A percentile compares a stretch with the other conserved stretches of the same genome.
Evolutionary conservation across 2,888 invertebrate species (phyloP).

Genomic region (Elgonia sp.): DNA sequence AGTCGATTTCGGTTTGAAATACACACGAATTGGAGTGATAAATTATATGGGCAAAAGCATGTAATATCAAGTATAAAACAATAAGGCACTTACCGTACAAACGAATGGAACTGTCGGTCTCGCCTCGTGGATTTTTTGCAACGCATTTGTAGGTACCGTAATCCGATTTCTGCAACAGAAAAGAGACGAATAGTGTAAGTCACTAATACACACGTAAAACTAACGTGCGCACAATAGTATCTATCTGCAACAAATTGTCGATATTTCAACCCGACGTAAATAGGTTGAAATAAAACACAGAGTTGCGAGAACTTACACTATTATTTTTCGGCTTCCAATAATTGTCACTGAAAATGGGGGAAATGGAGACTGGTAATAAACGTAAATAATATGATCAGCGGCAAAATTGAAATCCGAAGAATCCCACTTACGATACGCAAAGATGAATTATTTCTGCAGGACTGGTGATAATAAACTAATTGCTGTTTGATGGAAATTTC

Average conservation of each 20-base stretch:
- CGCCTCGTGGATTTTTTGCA: constrained; percentile 96
- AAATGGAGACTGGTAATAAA: constrained; percentile 56
- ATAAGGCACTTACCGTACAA: constrained; percentile 93
- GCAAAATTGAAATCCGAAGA: constrained; percentile 59
- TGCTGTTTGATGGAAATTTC: constrained; percentile 47
- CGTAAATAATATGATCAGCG: constrained; percentile 71
- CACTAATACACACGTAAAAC: constrained; percentile 62
- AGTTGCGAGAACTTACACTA: constrained; percentile 69
- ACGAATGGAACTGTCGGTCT: constrained; percentile 95
- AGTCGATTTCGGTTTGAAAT: background rate
- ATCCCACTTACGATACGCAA: no score
- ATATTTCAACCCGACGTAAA: constrained; percentile 73
- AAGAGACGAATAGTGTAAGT: constrained; percentile 62
- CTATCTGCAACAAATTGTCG: constrained; percentile 71
- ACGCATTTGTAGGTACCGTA: constrained; percentile 96
- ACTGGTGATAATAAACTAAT: constrained; percentile 56
- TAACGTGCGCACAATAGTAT: constrained; percentile 52
- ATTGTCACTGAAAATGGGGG: constrained; percentile 60
- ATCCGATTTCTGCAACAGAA: constrained; percentile 89
- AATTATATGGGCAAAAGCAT: constrained; percentile 22
- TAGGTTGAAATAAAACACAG: constrained; percentile 70
- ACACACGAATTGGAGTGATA: constrained; percentile 6
- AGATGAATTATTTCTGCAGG: constrained; percentile 51
- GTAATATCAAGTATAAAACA: constrained; percentile 45
- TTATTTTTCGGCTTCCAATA: constrained; percentile 72